These are phyloP conservation scores for Meandrina meandrites DNA, from an alignment of 92 coral and sea anemone species.

Conservation along the genomic window DNA sequence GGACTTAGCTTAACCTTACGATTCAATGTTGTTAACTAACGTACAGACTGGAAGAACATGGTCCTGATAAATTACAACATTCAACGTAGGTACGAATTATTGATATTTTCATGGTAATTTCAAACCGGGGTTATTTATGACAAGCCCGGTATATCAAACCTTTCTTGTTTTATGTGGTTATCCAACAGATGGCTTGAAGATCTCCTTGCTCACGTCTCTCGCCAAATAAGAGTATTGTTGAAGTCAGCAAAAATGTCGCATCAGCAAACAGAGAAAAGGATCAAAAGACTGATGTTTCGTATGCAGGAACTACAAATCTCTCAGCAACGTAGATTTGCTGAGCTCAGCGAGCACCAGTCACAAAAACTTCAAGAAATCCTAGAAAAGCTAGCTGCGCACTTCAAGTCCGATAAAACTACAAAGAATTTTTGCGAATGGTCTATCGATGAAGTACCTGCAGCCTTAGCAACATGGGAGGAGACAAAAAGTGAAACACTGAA, in stretches of 20 bases:
- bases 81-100: no score
- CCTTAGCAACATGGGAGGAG: not conserved
- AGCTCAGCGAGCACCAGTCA: slow-evolving; percentile 14
- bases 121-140: no score
- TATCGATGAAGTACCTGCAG: not conserved
- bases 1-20: no score
- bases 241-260: not conserved
- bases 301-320: slow-evolving; percentile 1
- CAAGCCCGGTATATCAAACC: no score
- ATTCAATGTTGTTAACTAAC: no score
- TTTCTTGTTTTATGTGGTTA: not conserved
- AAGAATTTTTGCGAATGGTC: slow-evolving; percentile 21
- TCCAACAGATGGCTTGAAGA: slow-evolving; percentile 25
- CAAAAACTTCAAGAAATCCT: not conserved
- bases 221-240: not conserved
- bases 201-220: not conserved
- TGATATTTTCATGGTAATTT: no score
- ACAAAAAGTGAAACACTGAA: slow-evolving; percentile 6
- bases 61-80: no score
- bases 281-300: not conserved
- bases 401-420: not conserved
- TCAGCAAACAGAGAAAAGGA: not conserved
- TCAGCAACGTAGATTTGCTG: not conserved
- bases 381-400: not conserved
- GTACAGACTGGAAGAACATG: no score